Evolutionary conservation across 2,797 vertebrate genomes (phyloP), one percentile per base, ranked within the genome.

Genomic region (Sebastes umbrosus): DNA sequence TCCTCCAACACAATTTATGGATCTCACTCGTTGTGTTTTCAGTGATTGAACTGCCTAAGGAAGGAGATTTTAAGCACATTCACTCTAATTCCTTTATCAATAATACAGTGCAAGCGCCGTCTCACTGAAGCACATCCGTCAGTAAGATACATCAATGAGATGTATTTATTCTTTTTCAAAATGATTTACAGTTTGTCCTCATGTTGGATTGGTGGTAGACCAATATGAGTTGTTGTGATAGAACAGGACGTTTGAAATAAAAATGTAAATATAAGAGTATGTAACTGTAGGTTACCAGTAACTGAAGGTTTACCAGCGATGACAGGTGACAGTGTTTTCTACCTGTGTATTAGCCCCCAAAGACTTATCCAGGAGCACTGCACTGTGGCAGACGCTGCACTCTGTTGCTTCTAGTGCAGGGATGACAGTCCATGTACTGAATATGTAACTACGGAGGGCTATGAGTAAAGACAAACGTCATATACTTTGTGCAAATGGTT

Each of bases 1-100:
- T 60, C 73, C 82, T 84, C 75, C 36, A 84, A 84, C 87, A 73
- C 83, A 85, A 79, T 89, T 89, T 77, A 85, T 79, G 55, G 80
- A 83, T 82, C 77, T 29, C 34, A 6, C 55, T n/a, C 75, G 87
- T 90, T 88, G 76, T 84, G 73, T 81, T 88, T 83, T 31, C 75
- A 72, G n/a, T 82, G 82, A 88, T 85, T 88, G 78, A 89, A 85
- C 79, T 69, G 85, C 77, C 69, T 75, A 73, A 68, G 70, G 83
- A 76, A 52, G 71, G 32, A 69, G 66, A 77, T 84, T 87, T 87
- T 52, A 64, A 79, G 58, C 66, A 64, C 63, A 71, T 86, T 80
- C 50, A 67, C 76, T 82, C 67, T 73, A n/a, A 75, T 80, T 79
- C 77, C 62, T 84, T 77, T 80, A 82, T 84, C 86, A 74, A 86